Percentiles rank a stretch among this genome's conserved stretches.
Conservation (phyloP, 2,888 invertebrate species). For the Biston stratarius region DNA sequence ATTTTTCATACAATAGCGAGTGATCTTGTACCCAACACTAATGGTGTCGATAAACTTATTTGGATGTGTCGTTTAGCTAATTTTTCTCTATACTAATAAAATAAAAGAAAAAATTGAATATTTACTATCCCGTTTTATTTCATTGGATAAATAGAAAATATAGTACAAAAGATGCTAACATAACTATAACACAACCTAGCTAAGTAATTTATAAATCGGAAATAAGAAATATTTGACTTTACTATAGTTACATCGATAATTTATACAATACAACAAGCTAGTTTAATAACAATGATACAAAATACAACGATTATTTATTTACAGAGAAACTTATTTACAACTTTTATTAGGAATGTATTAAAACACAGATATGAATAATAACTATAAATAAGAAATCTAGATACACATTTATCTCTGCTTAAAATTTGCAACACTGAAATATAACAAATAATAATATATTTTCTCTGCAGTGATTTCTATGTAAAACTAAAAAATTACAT, state of each 20-base stretch:
- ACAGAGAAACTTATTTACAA: constrained; percentile 45
- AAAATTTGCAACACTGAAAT: constrained; percentile 2
- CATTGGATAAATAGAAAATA: constrained; percentile 45
- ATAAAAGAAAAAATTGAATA: constrained; percentile 31
- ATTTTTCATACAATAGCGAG: neutral
- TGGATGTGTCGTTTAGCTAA: constrained; percentile 8
- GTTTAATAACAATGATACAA: constrained; percentile 41
- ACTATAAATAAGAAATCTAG: neutral
- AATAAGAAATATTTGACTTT: constrained; percentile 12
- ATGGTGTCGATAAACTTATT: constrained; percentile 1
- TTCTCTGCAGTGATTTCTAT: neutral
- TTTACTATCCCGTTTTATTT: constrained; percentile 49
- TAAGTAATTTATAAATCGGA: constrained; percentile 19
- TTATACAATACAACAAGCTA: constrained; percentile 40
- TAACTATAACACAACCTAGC: constrained; percentile 9
- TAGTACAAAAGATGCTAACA: constrained; percentile 38
- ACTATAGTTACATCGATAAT: constrained; percentile 16
- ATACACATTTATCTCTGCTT: neutral
- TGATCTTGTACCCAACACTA: constrained; percentile 1
- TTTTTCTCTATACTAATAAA: neutral
- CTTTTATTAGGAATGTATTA: constrained; percentile 33
- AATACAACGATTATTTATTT: constrained; percentile 38
- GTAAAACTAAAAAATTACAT: no score
- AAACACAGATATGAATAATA: neutral
- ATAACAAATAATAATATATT: neutral